Evolutionary conservation across 1,140 invertebrate genomes (phyloP).

Genomic region (Eciton burchellii): DNA sequence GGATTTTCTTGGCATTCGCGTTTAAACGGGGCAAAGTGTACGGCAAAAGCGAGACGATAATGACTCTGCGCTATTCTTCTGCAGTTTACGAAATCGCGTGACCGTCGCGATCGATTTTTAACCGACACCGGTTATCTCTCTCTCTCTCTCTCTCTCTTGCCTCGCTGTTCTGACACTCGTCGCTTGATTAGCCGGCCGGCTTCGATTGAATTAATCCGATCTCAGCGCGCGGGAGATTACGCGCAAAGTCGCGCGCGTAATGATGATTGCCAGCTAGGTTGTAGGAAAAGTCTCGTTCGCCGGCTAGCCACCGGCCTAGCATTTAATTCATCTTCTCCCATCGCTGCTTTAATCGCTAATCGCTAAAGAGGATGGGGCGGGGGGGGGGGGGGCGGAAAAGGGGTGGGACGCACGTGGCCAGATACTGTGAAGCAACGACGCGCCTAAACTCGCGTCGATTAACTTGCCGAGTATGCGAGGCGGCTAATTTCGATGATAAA

Average conservation of each 20-base stretch:
- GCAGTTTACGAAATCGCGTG: background rate
- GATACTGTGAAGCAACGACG: too few relatives aligned
- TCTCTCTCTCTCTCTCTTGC: too few relatives aligned
- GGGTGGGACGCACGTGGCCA: too few relatives aligned
- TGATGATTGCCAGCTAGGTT: constrained; percentile 35
- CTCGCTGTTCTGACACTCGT: constrained; percentile 7
- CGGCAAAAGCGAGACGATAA: too few relatives aligned
- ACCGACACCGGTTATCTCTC: background rate
- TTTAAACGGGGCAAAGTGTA: too few relatives aligned
- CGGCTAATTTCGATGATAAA: constrained; percentile 55
- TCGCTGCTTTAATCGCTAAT: constrained; percentile 7
- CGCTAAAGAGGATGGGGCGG: too few relatives aligned
- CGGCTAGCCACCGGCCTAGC: background rate
- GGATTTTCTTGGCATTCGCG: background rate
- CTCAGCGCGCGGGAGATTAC: constrained; percentile 6
- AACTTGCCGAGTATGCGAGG: background rate
- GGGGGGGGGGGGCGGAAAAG: too few relatives aligned
- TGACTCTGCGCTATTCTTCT: too few relatives aligned
- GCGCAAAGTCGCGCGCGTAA: constrained; percentile 9
- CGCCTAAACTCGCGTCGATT: constrained; percentile 36
- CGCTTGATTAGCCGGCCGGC: constrained; percentile 49
- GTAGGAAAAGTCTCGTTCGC: background rate
- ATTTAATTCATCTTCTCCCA: constrained; percentile 22
- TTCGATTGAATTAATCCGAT: constrained; percentile 54
- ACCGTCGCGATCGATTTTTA: constrained; percentile 16